phyloP scores from a whole-genome alignment of 2,888 invertebrate genomes.

The Tuta absoluta region DNA sequence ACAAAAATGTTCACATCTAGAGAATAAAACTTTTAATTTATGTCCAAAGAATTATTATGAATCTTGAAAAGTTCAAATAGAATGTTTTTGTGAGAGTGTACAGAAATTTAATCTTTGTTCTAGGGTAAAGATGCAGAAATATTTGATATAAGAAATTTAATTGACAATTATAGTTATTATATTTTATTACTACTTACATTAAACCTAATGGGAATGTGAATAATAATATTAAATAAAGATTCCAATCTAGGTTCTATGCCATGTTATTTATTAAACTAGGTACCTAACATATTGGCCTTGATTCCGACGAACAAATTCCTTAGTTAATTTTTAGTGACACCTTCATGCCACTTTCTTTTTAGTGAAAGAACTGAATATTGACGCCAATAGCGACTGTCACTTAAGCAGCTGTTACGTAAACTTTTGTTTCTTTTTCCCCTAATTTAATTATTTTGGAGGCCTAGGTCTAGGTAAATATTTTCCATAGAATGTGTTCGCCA shows the following conservation, averaged over 20 bases:
- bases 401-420: too few relatives aligned
- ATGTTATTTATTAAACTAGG: too few relatives aligned
- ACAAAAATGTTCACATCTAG: conserved; percentile 42
- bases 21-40: conserved; percentile 24
- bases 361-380: too few relatives aligned
- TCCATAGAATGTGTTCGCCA: too few relatives aligned
- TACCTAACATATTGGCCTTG: too few relatives aligned
- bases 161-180: conserved; percentile 31
- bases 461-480: too few relatives aligned
- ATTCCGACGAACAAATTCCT: too few relatives aligned
- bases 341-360: too few relatives aligned
- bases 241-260: background rate
- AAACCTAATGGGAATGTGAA: conserved; percentile 26
- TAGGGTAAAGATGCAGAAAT: background rate
- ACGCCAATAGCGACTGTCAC: too few relatives aligned
- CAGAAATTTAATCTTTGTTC: background rate
- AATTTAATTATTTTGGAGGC: too few relatives aligned
- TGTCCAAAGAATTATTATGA: conserved; percentile 26
- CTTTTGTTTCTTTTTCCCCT: too few relatives aligned
- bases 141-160: conserved; percentile 20
- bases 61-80: conserved; percentile 1
- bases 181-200: conserved; percentile 36
- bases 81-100: background rate
- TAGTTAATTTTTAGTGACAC: too few relatives aligned
- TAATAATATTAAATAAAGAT: conserved; percentile 30